Evolutionary conservation across 2,113 vertebrate genomes (phyloP).

Genomic region (Circaetus cinerascens): DNA sequence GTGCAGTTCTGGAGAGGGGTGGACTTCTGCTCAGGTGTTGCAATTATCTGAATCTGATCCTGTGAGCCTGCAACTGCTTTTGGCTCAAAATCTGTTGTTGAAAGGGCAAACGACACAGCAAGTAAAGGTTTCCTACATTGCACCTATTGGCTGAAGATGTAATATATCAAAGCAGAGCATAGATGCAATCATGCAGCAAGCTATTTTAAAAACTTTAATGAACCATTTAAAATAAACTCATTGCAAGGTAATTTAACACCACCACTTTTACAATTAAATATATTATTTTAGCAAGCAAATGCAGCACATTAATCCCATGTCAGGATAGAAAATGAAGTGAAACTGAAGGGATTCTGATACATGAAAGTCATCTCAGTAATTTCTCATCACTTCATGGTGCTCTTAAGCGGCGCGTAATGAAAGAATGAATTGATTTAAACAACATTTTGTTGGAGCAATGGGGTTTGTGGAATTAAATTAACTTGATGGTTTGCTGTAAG

Average conservation of each 20-base stretch:
- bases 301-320: constrained; percentile 70
- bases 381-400: constrained; percentile 66
- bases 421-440: constrained; percentile 78
- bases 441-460: constrained; percentile 70
- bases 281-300: constrained; percentile 71
- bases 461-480: constrained; percentile 78
- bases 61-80: not conserved
- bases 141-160: constrained; percentile 1
- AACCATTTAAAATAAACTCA: constrained; percentile 76
- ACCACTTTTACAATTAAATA: constrained; percentile 77
- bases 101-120: not conserved
- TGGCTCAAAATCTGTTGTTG: not conserved
- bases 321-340: constrained; percentile 70
- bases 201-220: constrained; percentile 73
- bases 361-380: constrained; percentile 68
- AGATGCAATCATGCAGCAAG: constrained; percentile 58
- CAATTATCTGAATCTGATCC: not conserved
- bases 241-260: constrained; percentile 75
- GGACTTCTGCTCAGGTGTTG: not conserved
- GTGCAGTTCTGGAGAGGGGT: not conserved
- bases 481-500: constrained; percentile 69
- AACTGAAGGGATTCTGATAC: constrained; percentile 71
- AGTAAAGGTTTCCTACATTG: constrained; percentile 5
- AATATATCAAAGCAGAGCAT: constrained; percentile 61
- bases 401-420: constrained; percentile 70